Base-by-base conservation (phyloP, 1,140 invertebrate species). In the Drosophila bifasciata region DNA sequence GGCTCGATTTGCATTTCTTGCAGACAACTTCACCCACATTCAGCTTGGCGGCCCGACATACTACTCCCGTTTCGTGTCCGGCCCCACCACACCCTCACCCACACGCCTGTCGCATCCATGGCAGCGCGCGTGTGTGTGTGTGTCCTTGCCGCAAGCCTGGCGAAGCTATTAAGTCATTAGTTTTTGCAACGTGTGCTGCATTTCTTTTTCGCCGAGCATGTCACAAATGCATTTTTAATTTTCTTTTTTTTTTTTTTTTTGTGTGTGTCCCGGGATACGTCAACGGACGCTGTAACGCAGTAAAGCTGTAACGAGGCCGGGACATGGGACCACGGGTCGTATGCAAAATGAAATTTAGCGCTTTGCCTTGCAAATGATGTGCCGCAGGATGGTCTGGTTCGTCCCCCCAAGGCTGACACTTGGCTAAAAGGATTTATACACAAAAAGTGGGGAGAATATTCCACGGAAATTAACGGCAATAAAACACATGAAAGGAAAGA, bases 331-430 rank as follows among this genome's bases (percentile, higher is more conserved):
- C 32, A 50, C 55, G 76, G 64, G 64, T 79, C 44, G 60, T 59
- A 68, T 86, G 78, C 67, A 78, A 86, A 86, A 86, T 86, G 79
- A 88, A 88, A 88, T 88, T 88, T 86, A 81, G 83, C 74, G 83
- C 84, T 86, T 86, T 86, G 83, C 83, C 78, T 88, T 88, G 83
- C 83, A 88, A 88, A 88, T 88, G 83, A 88, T 88, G 83, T 76
- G 70, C 74, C 70, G 62, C 60, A 45, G 48, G 63, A 39, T 23
- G 58, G 60, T 67, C 64, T 67, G 64, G 64, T 62, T 46, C n/a
- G n/a, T n/a, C n/a, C n/a, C n/a, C 40, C 28, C 28, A 8, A 9
- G 43, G 64, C 51, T 69, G 66, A 78, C 81, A 86, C 83, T 81
- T 81, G 83, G 83, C 80, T 85, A 84, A 84, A 84, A 88, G 78